phyloP scores from a whole-genome alignment of 2,113 vertebrate species.

The Erpornis zantholeuca region DNA sequence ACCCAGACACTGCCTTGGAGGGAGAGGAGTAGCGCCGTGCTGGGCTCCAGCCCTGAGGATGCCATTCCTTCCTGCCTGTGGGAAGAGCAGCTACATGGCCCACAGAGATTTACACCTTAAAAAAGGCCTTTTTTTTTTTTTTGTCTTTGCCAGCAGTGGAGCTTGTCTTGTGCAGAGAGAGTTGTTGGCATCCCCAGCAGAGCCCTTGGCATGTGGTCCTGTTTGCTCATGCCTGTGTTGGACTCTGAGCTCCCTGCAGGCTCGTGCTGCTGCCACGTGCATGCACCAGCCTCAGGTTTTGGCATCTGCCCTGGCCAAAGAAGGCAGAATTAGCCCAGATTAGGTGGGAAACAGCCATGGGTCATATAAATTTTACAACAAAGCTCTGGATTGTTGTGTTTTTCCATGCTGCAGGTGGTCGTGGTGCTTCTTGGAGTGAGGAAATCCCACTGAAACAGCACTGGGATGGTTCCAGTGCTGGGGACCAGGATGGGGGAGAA shows the following conservation, averaged over 20 bases:
- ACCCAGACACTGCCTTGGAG: background rate
- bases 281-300: background rate
- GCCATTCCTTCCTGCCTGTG: background rate
- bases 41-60: background rate
- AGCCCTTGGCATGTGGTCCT: background rate
- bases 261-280: rapidly evolving
- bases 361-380: background rate
- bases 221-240: rapidly evolving
- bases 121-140: background rate
- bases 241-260: background rate
- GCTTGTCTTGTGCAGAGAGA: background rate
- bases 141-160: background rate
- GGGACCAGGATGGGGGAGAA: background rate
- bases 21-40: rapidly evolving
- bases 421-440: rapidly evolving
- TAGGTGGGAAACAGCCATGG: background rate
- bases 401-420: background rate
- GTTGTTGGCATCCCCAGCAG: background rate
- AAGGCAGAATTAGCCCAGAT: background rate
- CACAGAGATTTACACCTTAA: background rate
- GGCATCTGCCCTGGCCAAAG: background rate
- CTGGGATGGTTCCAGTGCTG: background rate
- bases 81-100: background rate
- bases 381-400: background rate
- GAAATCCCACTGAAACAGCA: background rate